Conservation (phyloP, 2,888 invertebrate species). For the Hypolimnas misippus region DNA sequence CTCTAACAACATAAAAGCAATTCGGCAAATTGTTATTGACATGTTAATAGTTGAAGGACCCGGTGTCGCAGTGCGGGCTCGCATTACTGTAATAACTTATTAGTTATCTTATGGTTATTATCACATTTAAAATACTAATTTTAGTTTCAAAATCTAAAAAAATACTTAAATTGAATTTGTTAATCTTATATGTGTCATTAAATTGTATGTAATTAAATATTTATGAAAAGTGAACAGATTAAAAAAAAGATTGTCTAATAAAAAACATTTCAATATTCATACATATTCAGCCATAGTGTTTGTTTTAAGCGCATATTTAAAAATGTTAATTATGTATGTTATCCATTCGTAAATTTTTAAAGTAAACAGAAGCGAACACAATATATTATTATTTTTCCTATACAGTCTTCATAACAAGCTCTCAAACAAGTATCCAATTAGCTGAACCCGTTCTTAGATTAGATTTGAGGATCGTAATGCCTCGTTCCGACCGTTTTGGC, state of each 20-base stretch:
- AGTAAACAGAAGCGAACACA: no score
- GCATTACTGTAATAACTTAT: constrained; percentile 37
- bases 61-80: constrained; percentile 29
- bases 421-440: constrained; percentile 52
- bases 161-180: no score
- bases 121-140: background rate
- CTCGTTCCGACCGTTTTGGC: constrained; percentile 43
- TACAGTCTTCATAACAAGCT: constrained; percentile 19
- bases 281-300: no score
- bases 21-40: constrained; percentile 81
- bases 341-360: no score
- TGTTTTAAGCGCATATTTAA: no score
- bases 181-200: no score
- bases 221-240: no score
- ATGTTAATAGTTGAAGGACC: constrained; percentile 74
- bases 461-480: constrained; percentile 47
- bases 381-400: constrained; percentile 7
- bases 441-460: constrained; percentile 47
- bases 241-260: no score
- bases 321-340: no score
- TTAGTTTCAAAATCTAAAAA: no score
- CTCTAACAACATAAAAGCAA: constrained; percentile 75
- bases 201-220: no score
- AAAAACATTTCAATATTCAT: no score
- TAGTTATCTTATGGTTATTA: constrained; percentile 24